Evolutionary conservation across 2,113 vertebrate species (phyloP), one percentile per base, ranked within the genome.

Genomic region (Procavia capensis): DNA sequence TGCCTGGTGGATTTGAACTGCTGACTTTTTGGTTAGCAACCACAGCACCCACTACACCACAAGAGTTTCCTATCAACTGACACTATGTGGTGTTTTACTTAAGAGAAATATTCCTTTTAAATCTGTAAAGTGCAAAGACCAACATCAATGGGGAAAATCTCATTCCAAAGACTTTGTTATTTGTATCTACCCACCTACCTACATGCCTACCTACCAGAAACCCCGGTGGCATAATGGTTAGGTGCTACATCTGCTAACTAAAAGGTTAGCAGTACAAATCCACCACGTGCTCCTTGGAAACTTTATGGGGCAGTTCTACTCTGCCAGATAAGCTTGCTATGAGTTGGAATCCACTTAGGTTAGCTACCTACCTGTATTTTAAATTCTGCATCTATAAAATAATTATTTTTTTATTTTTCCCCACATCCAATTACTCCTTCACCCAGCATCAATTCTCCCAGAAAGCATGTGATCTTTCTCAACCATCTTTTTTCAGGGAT

Each of bases 361-460:
- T n/a, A n/a, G n/a, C 50, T 54, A 54, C 50, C 50, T 9, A 54
- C 11, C 50, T 45, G 24, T 6, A 70, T 43, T 85, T 85, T 85
- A 39, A 96, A 76, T 79, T 45, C 22, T 89, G 3, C 24, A 17
- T 74, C 79, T 72, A 94, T 63, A 88, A 93, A 87, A 81, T 45
- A 83, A 90, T 68, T 84, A 45, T 83, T 79, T 79, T 22, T 64
- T 47, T 50, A 59, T 74, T 83, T 95, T 88, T 45, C 80, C 31
- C 61, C 43, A 31, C 27, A 61, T 36, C 36, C 20, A 76, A 47
- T 43, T 14, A n/a, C 39, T 68, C 6, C 24, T 63, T 92, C 27
- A 75, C 43, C 10, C 22, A 64, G 9, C 61, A 22, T 92, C 36
- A 85, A 36, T 92, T 93, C 22, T 64, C n/a, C 11, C 64, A 39